phyloP scores from a whole-genome alignment of 2,888 invertebrate species.

The Caenorhabditis becei region DNA sequence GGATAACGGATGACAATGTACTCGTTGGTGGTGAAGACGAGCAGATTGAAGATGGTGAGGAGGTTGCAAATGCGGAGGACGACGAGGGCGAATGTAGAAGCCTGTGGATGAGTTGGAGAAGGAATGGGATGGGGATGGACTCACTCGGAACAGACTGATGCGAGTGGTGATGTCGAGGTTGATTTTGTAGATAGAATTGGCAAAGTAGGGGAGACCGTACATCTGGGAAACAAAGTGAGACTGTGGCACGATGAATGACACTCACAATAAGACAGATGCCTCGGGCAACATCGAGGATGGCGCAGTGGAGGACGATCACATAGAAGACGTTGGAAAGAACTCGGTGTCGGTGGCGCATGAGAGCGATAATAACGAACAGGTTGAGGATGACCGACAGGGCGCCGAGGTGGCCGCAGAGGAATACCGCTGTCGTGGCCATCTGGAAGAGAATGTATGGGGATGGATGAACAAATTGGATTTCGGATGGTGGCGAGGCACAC shows the following conservation, averaged over 20 bases:
- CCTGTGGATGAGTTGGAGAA: slow-evolving; percentile 62
- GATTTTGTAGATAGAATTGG: slow-evolving; percentile 62
- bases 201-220: slow-evolving; percentile 67
- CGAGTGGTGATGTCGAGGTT: slow-evolving; percentile 53
- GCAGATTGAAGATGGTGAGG: slow-evolving; percentile 81
- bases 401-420: slow-evolving; percentile 78
- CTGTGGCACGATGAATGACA: background rate
- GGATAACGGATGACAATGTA: slow-evolving; percentile 80
- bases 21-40: slow-evolving; percentile 81
- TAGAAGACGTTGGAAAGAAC: slow-evolving; percentile 80
- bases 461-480: slow-evolving; percentile 43
- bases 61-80: slow-evolving; percentile 80
- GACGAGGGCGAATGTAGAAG: slow-evolving; percentile 76
- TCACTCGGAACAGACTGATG: slow-evolving; percentile 60
- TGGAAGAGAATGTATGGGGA: slow-evolving; percentile 55
- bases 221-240: slow-evolving; percentile 28
- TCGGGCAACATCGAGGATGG: slow-evolving; percentile 78
- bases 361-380: slow-evolving; percentile 78
- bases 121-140: background rate
- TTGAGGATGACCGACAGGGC: slow-evolving; percentile 78
- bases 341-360: slow-evolving; percentile 72
- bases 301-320: slow-evolving; percentile 80
- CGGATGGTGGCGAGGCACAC: slow-evolving; percentile 30
- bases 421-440: slow-evolving; percentile 75
- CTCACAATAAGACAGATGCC: slow-evolving; percentile 77